A percentile compares a stretch with the other conserved stretches of the same genome.
These are phyloP conservation scores for Drosophila mayri DNA, from an alignment of 1,140 invertebrate genomes.

Conservation along the genomic window DNA sequence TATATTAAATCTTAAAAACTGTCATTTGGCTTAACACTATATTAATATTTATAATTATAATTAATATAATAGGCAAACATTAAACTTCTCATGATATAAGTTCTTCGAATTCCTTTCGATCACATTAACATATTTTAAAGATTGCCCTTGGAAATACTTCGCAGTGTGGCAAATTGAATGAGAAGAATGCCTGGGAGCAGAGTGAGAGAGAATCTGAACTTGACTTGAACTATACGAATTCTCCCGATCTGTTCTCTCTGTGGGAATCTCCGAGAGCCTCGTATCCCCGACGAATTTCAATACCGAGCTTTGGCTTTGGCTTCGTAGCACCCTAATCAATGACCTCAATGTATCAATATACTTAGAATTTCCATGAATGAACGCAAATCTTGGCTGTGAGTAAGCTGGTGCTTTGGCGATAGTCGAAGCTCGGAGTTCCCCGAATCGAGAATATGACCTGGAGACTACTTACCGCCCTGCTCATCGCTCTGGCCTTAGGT, in stretches of 20 bases:
- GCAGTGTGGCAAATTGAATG: background rate
- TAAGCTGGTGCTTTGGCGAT: constrained; percentile 32
- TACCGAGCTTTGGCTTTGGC: constrained; percentile 41
- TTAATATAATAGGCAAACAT: too few relatives aligned
- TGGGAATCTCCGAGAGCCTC: background rate
- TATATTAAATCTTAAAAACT: too few relatives aligned
- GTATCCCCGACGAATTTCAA: constrained; percentile 22
- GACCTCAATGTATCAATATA: constrained; percentile 43
- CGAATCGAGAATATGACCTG: constrained; percentile 53
- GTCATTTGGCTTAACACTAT: too few relatives aligned
- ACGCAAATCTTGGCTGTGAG: constrained; percentile 46
- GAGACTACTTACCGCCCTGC: constrained; percentile 28
- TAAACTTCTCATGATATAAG: background rate
- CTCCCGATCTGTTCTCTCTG: background rate
- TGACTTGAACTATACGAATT: background rate
- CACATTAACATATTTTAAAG: background rate
- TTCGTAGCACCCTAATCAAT: constrained; percentile 29
- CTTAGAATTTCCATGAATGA: constrained; percentile 53
- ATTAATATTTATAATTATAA: too few relatives aligned
- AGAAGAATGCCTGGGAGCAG: background rate
- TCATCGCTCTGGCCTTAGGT: constrained; percentile 1
- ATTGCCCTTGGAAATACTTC: too few relatives aligned
- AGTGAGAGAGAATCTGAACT: constrained; percentile 1
- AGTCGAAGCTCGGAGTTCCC: constrained; percentile 61
- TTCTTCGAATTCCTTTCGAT: background rate